phyloP scores from a whole-genome alignment of 2,888 invertebrate species.

The Orchestes rusci region DNA sequence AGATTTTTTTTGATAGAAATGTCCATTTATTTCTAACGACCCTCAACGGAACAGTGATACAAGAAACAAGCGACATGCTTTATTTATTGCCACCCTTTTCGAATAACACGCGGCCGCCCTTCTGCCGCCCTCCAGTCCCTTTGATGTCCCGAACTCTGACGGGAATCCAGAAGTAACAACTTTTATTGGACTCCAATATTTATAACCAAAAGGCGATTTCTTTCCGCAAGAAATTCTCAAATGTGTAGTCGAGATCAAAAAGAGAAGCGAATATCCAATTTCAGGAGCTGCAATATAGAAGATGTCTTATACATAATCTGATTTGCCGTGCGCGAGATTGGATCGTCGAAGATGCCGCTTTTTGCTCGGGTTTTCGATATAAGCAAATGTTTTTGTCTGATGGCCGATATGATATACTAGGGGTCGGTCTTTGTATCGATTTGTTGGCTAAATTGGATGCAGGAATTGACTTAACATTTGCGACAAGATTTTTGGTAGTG shows the following conservation, averaged over 20 bases:
- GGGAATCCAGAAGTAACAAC: slow-evolving; percentile 43
- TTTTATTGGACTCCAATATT: slow-evolving; percentile 45
- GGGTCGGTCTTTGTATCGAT: no score
- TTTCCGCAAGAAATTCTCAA: slow-evolving; percentile 24
- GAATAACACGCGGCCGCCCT: slow-evolving; percentile 13
- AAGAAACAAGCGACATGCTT: slow-evolving; percentile 21
- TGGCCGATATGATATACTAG: no score
- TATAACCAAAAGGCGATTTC: slow-evolving; percentile 36
- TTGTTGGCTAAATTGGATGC: no score
- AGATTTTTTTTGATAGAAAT: no score
- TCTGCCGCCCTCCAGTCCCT: slow-evolving; percentile 33
- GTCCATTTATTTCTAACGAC: no score
- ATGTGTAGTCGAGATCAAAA: slow-evolving; percentile 26
- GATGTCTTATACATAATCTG: slow-evolving; percentile 25
- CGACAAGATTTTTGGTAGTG: no score
- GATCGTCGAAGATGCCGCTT: slow-evolving; percentile 6
- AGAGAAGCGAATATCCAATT: slow-evolving; percentile 26
- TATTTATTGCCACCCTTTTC: slow-evolving; percentile 37
- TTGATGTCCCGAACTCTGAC: slow-evolving; percentile 38
- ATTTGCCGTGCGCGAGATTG: slow-evolving; percentile 16
- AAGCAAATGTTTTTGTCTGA: slow-evolving; percentile 23
- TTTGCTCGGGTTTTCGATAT: slow-evolving; percentile 21
- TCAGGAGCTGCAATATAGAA: slow-evolving; percentile 22
- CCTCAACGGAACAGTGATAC: no score
- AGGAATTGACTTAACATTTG: no score